Evolutionary conservation across 2,113 vertebrate genomes (phyloP).

Genomic region (Rhipidura dahli): DNA sequence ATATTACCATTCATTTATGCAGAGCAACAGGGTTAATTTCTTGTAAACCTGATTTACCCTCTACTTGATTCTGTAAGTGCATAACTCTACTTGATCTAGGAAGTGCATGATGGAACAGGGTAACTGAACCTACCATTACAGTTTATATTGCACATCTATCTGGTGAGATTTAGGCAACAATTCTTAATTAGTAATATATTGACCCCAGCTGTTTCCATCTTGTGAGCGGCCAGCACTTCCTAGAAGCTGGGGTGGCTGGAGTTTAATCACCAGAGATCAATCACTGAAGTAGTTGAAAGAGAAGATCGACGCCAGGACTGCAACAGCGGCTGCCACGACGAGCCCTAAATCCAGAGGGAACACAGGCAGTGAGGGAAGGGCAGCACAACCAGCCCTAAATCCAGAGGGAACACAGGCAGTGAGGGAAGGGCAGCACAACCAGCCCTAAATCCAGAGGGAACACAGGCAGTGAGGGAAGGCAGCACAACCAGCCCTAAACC

Average conservation of each 20-base stretch:
- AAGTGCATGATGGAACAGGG: constrained; percentile 37
- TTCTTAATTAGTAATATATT: background rate
- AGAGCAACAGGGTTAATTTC: background rate
- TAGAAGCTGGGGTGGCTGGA: background rate
- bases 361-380: background rate
- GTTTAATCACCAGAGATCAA: constrained; percentile 64
- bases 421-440: background rate
- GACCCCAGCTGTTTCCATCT: background rate
- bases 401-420: background rate
- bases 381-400: background rate
- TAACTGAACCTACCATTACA: constrained; percentile 12
- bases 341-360: constrained; percentile 68
- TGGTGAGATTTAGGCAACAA: constrained; percentile 10
- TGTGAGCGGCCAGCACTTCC: background rate
- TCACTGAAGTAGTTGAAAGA: constrained; percentile 80
- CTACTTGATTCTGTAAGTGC: background rate
- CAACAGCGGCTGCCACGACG: constrained; percentile 65
- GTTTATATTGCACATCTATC: constrained; percentile 10
- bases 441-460: background rate
- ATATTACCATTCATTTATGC: background rate
- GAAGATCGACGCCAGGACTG: constrained; percentile 67
- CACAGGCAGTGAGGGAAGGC: background rate
- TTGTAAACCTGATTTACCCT: background rate
- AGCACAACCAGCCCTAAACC: too few relatives aligned
- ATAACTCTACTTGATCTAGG: background rate